Percentiles rank a stretch among this genome's conserved stretches.
Conservation (phyloP, 2,888 invertebrate genomes). For the Colostygia pectinataria region DNA sequence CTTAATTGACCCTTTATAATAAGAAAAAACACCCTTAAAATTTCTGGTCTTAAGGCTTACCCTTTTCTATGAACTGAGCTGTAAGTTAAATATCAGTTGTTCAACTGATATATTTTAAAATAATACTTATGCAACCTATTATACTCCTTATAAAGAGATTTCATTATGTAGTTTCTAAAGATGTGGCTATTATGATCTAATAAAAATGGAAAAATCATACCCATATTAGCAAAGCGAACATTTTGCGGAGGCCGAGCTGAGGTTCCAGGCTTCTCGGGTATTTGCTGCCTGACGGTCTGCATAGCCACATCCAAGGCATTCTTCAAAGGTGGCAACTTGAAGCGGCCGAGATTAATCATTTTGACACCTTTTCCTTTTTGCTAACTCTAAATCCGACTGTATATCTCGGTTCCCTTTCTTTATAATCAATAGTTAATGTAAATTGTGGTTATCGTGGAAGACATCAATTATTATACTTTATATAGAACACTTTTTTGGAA, state of each 20-base stretch:
- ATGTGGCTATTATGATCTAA: too few relatives aligned
- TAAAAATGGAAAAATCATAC: slow-evolving; percentile 46
- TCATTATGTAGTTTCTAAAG: background rate
- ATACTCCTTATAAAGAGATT: too few relatives aligned
- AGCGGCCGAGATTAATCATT: slow-evolving; percentile 78
- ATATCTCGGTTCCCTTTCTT: slow-evolving; percentile 13
- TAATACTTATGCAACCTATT: too few relatives aligned
- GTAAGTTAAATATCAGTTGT: too few relatives aligned
- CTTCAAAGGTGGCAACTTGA: slow-evolving; percentile 87
- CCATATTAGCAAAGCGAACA: slow-evolving; percentile 79
- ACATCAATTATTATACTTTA: slow-evolving; percentile 40
- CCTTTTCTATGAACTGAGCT: too few relatives aligned
- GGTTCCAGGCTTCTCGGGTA: slow-evolving; percentile 86
- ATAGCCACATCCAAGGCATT: slow-evolving; percentile 92
- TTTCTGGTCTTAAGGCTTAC: too few relatives aligned
- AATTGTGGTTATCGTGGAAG: slow-evolving; percentile 45
- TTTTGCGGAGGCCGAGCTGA: slow-evolving; percentile 77
- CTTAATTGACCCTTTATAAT: too few relatives aligned
- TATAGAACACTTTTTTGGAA: slow-evolving; percentile 61
- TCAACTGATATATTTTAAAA: too few relatives aligned
- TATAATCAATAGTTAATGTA: slow-evolving; percentile 25
- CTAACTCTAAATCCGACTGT: slow-evolving; percentile 19
- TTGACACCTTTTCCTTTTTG: slow-evolving; percentile 31
- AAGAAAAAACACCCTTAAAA: too few relatives aligned
- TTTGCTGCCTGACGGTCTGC: slow-evolving; percentile 90